These are phyloP conservation scores for Bombus sibiricus DNA, from an alignment of 1,140 invertebrate genomes.

Conservation along the genomic window DNA sequence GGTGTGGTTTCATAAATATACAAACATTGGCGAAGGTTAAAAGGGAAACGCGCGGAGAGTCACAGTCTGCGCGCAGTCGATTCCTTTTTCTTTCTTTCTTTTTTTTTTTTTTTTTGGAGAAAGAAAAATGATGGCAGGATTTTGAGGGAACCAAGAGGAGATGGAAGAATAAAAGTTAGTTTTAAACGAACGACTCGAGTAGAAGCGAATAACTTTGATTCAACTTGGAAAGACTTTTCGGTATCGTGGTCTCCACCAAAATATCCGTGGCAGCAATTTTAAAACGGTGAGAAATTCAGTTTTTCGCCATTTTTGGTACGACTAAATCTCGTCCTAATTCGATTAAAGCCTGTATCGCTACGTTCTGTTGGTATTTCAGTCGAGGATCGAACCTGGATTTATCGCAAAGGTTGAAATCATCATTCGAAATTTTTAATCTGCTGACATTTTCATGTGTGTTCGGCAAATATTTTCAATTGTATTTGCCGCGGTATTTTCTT, in stretches of 20 bases:
- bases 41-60: neutral
- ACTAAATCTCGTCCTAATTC: neutral
- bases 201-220: too few species aligned
- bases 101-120: fast-evolving
- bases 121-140: neutral
- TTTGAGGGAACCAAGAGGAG: neutral
- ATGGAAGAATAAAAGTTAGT: neutral
- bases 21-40: neutral
- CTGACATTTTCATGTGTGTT: neutral
- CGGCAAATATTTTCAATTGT: neutral
- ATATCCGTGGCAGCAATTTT: too few species aligned
- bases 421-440: neutral
- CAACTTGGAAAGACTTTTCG: too few species aligned
- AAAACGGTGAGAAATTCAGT: too few species aligned
- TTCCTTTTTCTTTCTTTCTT: too few species aligned
- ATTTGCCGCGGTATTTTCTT: neutral
- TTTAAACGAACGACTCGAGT: too few species aligned
- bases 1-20: conserved; percentile 7
- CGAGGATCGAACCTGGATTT: neutral
- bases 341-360: neutral
- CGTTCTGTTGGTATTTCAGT: neutral
- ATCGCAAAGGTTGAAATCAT: neutral
- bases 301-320: too few species aligned
- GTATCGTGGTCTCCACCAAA: too few species aligned
- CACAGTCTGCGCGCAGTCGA: neutral